Conservation (phyloP, 1,140 invertebrate species). For the Macrostomum lignano region DNA sequence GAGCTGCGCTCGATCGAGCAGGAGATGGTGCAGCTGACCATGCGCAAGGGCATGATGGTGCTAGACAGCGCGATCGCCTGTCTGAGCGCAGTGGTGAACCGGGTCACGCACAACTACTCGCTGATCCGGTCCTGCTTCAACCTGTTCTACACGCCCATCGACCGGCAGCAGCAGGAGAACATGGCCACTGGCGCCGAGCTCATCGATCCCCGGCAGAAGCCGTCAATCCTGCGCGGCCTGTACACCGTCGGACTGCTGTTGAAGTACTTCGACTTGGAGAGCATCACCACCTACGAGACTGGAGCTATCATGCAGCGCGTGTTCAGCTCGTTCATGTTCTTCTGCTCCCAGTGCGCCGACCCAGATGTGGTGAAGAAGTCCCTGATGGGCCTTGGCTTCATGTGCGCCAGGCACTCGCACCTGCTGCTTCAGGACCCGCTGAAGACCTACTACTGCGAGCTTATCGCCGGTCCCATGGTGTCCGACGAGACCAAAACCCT, state of each 20-base stretch:
- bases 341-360: slow-evolving; percentile 36
- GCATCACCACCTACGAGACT: too few relatives aligned
- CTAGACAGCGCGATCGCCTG: slow-evolving; percentile 46
- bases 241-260: slow-evolving; percentile 80
- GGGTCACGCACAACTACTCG: slow-evolving; percentile 70
- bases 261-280: slow-evolving; percentile 77
- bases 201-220: slow-evolving; percentile 23
- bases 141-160: slow-evolving; percentile 31
- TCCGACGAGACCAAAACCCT: slow-evolving; percentile 46
- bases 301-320: too few relatives aligned
- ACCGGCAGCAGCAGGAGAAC: too few relatives aligned
- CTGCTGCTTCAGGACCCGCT: slow-evolving; percentile 58
- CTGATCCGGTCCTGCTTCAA: slow-evolving; percentile 68
- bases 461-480: slow-evolving; percentile 40
- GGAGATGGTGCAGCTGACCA: slow-evolving; percentile 68
- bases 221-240: slow-evolving; percentile 52
- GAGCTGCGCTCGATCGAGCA: slow-evolving; percentile 79
- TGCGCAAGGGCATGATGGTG: slow-evolving; percentile 55
- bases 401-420: slow-evolving; percentile 75
- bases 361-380: slow-evolving; percentile 42
- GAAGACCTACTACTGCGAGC: slow-evolving; percentile 58
- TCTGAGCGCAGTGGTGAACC: slow-evolving; percentile 73
- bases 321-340: slow-evolving; percentile 57
- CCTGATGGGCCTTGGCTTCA: slow-evolving; percentile 35
- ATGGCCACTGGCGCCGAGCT: not conserved